These are phyloP conservation scores for Chrysaora quinquecirrha DNA, from an alignment of 30 jellyfish, hydroid and myxozoan species.

Conservation along the genomic window DNA sequence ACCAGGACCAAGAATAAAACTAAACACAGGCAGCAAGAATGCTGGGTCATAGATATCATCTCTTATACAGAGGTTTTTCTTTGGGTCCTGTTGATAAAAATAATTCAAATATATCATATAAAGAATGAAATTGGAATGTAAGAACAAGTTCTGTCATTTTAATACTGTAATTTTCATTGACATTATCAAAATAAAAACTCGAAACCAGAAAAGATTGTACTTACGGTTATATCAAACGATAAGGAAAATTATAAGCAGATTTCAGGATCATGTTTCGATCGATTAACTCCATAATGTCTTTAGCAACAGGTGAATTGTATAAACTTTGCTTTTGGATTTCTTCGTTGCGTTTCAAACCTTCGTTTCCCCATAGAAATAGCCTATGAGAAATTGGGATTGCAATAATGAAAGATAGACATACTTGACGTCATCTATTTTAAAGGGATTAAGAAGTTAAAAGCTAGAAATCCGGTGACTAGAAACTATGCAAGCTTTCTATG, in stretches of 20 bases:
- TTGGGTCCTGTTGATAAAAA: background rate
- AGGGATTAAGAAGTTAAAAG: too few species aligned
- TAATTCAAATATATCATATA: too few species aligned
- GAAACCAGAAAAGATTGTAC: too few species aligned
- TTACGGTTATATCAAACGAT: conserved; percentile 37
- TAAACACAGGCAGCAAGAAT: conserved; percentile 70
- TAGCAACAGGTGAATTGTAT: conserved; percentile 7
- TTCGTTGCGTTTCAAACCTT: conserved; percentile 8
- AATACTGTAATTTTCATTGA: too few species aligned
- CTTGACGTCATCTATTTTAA: too few species aligned
- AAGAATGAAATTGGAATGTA: too few species aligned
- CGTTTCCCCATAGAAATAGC: conserved; percentile 59
- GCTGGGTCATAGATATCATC: conserved; percentile 79
- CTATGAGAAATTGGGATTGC: conserved; percentile 28
- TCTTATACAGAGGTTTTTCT: background rate
- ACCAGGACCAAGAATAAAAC: conserved; percentile 73
- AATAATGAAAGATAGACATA: too few species aligned
- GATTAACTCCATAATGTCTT: conserved; percentile 40
- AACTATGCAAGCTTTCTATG: too few species aligned
- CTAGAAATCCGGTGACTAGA: too few species aligned
- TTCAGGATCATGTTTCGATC: conserved; percentile 52
- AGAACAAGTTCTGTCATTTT: too few species aligned
- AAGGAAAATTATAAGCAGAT: conserved; percentile 68
- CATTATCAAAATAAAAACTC: too few species aligned
- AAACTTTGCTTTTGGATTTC: background rate